Evolutionary conservation across 2,888 invertebrate species (phyloP).

Genomic region (Nematopogon swammerdamellus): DNA sequence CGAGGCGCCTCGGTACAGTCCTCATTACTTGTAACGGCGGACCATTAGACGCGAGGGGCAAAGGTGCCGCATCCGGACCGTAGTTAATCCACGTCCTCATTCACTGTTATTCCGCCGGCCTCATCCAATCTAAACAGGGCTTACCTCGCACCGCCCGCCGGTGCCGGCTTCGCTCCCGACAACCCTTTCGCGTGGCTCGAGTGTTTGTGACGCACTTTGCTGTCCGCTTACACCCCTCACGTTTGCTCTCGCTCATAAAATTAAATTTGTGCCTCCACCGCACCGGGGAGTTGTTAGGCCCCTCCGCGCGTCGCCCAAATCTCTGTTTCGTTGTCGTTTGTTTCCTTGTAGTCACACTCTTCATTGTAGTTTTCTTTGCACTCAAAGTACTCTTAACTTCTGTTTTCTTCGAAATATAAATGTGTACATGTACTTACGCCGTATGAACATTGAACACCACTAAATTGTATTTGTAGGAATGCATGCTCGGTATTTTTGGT

Average conservation of each 20-base stretch:
- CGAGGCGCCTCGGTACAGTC: constrained; percentile 19
- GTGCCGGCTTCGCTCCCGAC: no score
- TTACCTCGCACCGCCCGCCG: constrained; percentile 44
- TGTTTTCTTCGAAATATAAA: no score
- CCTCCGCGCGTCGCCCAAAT: no score
- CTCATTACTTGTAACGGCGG: constrained; percentile 50
- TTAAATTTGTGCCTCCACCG: neutral
- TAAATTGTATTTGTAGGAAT: no score
- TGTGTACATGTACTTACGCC: no score
- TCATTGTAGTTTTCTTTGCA: no score
- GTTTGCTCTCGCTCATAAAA: neutral
- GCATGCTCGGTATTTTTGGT: no score
- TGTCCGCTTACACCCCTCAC: neutral
- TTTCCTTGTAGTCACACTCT: no score
- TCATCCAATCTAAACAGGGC: constrained; percentile 57
- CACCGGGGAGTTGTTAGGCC: no score
- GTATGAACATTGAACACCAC: no score
- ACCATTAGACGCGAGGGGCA: constrained; percentile 53
- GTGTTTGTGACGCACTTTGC: constrained; percentile 1
- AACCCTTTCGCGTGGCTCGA: constrained; percentile 48
- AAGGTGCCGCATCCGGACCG: constrained; percentile 44
- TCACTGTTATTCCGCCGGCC: constrained; percentile 57
- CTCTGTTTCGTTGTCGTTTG: no score
- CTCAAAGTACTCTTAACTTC: no score
- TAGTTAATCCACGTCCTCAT: constrained; percentile 58